Evolutionary conservation across 2,113 vertebrate species (phyloP).

Genomic region (Puffinus mauretanicus): DNA sequence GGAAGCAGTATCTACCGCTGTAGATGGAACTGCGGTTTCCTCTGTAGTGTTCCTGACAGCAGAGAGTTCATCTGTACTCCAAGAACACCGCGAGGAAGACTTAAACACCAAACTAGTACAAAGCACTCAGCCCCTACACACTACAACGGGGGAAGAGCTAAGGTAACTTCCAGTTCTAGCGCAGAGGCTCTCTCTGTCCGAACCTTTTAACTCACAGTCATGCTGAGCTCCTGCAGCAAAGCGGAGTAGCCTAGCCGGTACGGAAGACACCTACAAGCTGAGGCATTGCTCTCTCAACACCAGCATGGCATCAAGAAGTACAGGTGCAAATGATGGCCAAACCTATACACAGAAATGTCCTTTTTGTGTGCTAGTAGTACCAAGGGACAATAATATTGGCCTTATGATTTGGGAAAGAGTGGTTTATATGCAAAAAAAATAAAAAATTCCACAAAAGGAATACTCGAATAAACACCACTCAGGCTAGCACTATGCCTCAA

Average conservation of each 20-base stretch:
- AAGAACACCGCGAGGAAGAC: neutral
- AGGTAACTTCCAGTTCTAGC: no score
- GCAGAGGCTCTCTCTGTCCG: fast-evolving
- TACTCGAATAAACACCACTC: neutral
- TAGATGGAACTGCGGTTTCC: fast-evolving
- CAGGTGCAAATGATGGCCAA: neutral
- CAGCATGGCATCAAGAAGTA: neutral
- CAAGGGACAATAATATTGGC: neutral
- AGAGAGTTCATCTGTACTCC: neutral
- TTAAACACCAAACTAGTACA: neutral
- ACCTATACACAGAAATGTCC: neutral
- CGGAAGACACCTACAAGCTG: neutral
- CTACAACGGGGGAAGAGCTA: neutral
- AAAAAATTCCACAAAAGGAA: neutral
- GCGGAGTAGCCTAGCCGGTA: neutral
- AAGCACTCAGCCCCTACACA: neutral
- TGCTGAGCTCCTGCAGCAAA: neutral
- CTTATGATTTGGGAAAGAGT: neutral
- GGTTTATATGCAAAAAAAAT: neutral
- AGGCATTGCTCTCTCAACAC: neutral
- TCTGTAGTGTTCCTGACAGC: neutral
- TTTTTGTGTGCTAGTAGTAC: neutral
- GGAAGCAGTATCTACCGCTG: neutral
- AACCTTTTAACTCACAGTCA: neutral
- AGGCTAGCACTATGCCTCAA: neutral